Base-by-base conservation (phyloP, 2,888 invertebrate genomes). In the Sclerodermus sp. region DNA sequence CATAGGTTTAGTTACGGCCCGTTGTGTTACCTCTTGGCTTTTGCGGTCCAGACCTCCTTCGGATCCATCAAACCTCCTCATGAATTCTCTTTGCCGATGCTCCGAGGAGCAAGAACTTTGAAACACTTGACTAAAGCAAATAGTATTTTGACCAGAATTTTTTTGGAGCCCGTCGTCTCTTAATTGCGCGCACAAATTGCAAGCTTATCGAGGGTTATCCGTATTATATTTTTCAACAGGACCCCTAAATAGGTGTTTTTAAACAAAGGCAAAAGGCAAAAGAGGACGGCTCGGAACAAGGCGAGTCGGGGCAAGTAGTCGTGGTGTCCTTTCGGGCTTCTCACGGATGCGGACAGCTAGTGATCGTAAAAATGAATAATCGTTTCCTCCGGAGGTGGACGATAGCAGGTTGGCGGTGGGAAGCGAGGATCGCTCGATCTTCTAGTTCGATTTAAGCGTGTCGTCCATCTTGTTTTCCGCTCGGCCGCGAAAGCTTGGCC, bases 1-100 rank as follows among this genome's bases (percentile, higher is more conserved):
- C 40, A 48, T 47, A 51, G 57, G 57, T 56, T 58, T 59, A 60
- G 57, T 59, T 62, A 62, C 63, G 55, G 56, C 42, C 52, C 51
- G 58, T 31, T 29, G n/a, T 4, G 23, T 15, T 5, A 30, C 16
- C 23, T 8, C 23, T 23, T 8, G 2, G 14, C 23, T 41, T 48
- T 38, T 38, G 23, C 23, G 23, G 23, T 23, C 23, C 8, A 8
- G 23, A 8, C 23, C 23, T 8, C 3, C 23, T 23, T 5, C 23
- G 3, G n/a, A 23, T 23, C 23, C 23, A 23, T 23, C 23, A 23
- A 23, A 8, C n/a, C n/a, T n/a, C n/a, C n/a, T n/a, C n/a, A 23
- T 23, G 23, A 5, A 23, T 23, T 8, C 8, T 23, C 23, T 23
- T 8, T 23, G 4, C 4, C 23, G n/a, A n/a, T n/a, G n/a, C n/a